Percentiles rank a stretch among this genome's conserved stretches.
phyloP scores from a whole-genome alignment of 35 echinoderm and acorn worm species.

The Chiridota heheva region DNA sequence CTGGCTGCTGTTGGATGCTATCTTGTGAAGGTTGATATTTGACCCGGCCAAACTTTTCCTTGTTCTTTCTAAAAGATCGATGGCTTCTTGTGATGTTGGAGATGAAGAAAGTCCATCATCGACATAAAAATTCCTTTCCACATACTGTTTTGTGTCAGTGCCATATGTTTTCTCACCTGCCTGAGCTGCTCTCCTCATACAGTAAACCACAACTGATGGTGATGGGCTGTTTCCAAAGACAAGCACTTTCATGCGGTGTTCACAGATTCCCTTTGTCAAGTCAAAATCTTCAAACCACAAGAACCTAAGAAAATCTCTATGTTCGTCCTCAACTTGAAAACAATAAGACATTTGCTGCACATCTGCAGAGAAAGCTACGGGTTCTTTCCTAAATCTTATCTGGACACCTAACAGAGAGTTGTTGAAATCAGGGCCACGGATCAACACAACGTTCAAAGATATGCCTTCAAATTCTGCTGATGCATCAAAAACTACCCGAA shows the following conservation, averaged over 20 bases:
- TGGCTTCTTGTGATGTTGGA: slow-evolving; percentile 14
- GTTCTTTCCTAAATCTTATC: slow-evolving; percentile 24
- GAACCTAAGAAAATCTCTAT: slow-evolving; percentile 40
- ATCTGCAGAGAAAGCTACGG: slow-evolving; percentile 22
- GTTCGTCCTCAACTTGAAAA: slow-evolving; percentile 26
- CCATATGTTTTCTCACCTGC: slow-evolving; percentile 31
- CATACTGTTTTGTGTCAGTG: slow-evolving; percentile 31
- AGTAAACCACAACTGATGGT: slow-evolving; percentile 33
- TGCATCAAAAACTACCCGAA: slow-evolving; percentile 29
- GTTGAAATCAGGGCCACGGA: slow-evolving; percentile 22
- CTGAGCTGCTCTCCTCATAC: slow-evolving; percentile 20
- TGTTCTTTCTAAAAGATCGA: slow-evolving; percentile 30
- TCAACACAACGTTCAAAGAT: slow-evolving; percentile 49
- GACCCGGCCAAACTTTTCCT: slow-evolving; percentile 36
- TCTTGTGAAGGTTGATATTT: slow-evolving; percentile 56
- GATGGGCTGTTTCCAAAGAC: slow-evolving; percentile 49
- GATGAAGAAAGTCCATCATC: slow-evolving; percentile 61
- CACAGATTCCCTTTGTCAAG: slow-evolving; percentile 10
- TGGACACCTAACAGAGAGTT: slow-evolving; percentile 50
- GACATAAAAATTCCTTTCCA: slow-evolving; percentile 63
- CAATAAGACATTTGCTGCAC: slow-evolving; percentile 40
- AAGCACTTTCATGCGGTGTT: slow-evolving; percentile 54
- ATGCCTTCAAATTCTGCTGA: slow-evolving; percentile 37
- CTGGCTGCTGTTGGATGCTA: slow-evolving; percentile 49
- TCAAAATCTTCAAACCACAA: slow-evolving; percentile 51